Evolutionary conservation across 2,797 vertebrate species (phyloP).

Genomic region (Hyperoplus lanceolatus): DNA sequence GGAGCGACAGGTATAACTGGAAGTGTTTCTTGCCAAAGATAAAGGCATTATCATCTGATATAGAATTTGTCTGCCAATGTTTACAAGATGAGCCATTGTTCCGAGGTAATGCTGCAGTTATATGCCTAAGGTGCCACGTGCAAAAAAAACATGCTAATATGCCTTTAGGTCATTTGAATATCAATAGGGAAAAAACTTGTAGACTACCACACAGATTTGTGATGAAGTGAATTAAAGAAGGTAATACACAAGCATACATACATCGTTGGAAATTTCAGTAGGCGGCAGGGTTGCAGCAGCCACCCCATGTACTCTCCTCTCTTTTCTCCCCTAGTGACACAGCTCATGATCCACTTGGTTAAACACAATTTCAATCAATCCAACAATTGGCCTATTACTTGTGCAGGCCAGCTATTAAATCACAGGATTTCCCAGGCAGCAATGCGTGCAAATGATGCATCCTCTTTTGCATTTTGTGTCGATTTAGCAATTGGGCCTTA

Average conservation of each 20-base stretch:
- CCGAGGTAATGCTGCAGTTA: background rate
- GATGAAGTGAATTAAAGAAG: background rate
- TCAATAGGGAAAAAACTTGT: background rate
- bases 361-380: conserved; percentile 18
- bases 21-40: conserved; percentile 30
- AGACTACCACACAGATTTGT: background rate
- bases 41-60: conserved; percentile 21
- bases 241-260: background rate
- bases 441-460: background rate
- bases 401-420: background rate
- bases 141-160: background rate
- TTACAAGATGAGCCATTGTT: conserved; percentile 30
- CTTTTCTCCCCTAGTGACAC: background rate
- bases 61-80: conserved; percentile 4
- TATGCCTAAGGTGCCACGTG: background rate
- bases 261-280: background rate
- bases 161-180: background rate
- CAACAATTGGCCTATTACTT: conserved; percentile 20
- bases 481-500: background rate
- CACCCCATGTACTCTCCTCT: background rate
- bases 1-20: conserved; percentile 33
- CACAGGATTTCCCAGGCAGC: background rate
- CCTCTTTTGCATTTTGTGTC: background rate
- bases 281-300: background rate
- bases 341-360: background rate